Percentiles rank a stretch among this genome's conserved stretches.
Conservation (phyloP, 2,888 invertebrate genomes). For the Dugesia japonica region DNA sequence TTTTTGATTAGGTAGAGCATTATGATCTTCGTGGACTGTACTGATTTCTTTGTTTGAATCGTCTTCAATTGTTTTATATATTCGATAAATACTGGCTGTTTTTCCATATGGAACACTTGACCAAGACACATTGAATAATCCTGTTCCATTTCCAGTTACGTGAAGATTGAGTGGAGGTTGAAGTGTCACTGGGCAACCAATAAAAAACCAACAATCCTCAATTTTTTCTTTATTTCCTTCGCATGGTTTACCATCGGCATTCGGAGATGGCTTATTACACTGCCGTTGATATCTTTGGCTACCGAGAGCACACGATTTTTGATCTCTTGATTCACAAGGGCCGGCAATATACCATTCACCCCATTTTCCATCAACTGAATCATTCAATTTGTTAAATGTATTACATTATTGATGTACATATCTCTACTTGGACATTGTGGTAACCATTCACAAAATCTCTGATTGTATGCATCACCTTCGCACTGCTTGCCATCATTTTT, state of each 20-base stretch:
- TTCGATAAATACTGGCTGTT: not conserved
- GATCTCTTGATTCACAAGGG: not conserved
- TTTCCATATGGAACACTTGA: not conserved
- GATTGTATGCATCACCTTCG: not conserved
- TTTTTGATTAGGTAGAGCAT: not conserved
- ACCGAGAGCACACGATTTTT: conserved; percentile 33
- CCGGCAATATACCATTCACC: not conserved
- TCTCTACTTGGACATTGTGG: not conserved
- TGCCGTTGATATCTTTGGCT: conserved; percentile 26
- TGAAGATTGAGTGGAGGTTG: not conserved
- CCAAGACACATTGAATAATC: not conserved
- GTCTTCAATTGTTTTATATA: not conserved
- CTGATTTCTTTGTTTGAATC: not conserved
- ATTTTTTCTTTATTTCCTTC: conserved; percentile 17
- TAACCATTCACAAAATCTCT: not conserved
- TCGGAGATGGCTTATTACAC: conserved; percentile 26
- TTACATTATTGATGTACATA: not conserved
- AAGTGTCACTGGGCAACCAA: not conserved
- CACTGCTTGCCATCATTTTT: not conserved
- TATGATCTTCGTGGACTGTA: not conserved
- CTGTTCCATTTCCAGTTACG: not conserved
- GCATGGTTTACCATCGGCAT: conserved; percentile 5
- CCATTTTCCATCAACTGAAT: not conserved
- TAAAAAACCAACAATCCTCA: conserved; percentile 23
- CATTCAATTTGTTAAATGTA: not conserved